These are phyloP conservation scores for Clarias magur DNA, from an alignment of 2,113 vertebrate genomes.

Conservation along the genomic window DNA sequence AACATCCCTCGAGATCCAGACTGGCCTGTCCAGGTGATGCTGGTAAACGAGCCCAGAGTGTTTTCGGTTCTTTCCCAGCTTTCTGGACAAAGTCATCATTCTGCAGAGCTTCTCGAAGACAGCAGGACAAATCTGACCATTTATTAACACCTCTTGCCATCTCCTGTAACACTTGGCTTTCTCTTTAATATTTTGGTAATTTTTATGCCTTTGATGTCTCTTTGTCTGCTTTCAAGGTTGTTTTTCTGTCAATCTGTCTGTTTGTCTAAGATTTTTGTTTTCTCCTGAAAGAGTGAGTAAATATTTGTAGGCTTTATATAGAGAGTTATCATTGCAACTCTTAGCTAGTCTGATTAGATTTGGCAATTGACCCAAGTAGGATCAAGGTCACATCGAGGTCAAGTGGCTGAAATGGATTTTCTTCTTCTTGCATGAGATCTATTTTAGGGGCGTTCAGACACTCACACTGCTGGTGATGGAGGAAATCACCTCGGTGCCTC, in stretches of 20 bases:
- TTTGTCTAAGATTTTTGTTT: background rate
- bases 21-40: background rate
- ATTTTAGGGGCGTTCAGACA: too few species aligned
- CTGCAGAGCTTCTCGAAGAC: background rate
- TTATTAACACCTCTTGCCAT: background rate
- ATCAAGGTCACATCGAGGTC: background rate
- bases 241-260: background rate
- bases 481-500: too few species aligned
- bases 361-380: background rate
- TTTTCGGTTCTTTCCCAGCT: background rate
- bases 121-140: background rate
- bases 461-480: too few species aligned
- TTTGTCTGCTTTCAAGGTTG: background rate
- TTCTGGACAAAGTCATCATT: background rate
- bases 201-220: background rate
- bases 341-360: background rate
- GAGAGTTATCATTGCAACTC: background rate
- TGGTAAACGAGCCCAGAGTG: background rate
- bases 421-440: background rate
- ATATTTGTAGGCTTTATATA: background rate
- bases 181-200: background rate
- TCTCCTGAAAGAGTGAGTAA: background rate
- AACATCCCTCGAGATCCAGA: background rate
- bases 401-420: background rate
- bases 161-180: background rate